These are phyloP conservation scores for Oophaga pumilio DNA, from an alignment of 2,113 vertebrate genomes.

Conservation along the genomic window DNA sequence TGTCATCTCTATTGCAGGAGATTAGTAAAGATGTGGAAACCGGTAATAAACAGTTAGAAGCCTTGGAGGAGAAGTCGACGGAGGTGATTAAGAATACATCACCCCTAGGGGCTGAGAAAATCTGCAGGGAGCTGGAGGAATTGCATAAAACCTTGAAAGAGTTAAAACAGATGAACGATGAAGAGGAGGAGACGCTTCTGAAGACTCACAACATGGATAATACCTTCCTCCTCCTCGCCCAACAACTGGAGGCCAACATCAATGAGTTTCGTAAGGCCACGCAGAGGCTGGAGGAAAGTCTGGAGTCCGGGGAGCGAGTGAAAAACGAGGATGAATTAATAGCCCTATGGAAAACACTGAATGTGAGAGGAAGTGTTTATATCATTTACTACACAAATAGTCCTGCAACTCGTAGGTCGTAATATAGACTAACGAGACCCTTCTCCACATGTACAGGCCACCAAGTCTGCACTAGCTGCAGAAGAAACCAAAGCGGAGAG, in stretches of 20 bases:
- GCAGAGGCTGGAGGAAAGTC: conserved; percentile 71
- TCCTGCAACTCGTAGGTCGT: too few species aligned
- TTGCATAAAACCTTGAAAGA: conserved; percentile 79
- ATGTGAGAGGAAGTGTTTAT: conserved; percentile 66
- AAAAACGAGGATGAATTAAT: conserved; percentile 79
- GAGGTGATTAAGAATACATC: conserved; percentile 80
- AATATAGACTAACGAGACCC: background rate
- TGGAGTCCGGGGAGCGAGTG: conserved; percentile 64
- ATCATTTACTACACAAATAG: too few species aligned
- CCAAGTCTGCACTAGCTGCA: conserved; percentile 69
- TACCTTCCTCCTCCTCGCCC: conserved; percentile 71
- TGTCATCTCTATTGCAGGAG: conserved; percentile 61
- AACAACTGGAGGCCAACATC: conserved; percentile 75
- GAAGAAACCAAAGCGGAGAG: conserved; percentile 80
- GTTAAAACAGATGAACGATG: conserved; percentile 69
- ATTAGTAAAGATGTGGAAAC: conserved; percentile 74
- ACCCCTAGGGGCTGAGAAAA: conserved; percentile 78
- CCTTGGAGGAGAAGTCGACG: conserved; percentile 75
- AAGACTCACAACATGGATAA: conserved; percentile 70
- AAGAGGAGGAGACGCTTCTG: conserved; percentile 73
- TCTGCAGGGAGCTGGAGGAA: conserved; percentile 79
- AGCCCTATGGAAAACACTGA: conserved; percentile 79
- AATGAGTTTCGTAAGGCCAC: conserved; percentile 71
- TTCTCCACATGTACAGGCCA: conserved; percentile 69
- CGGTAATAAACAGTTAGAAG: conserved; percentile 75